Percentiles rank a stretch among this genome's conserved stretches.
phyloP scores from a whole-genome alignment of 1,140 invertebrate genomes.

The Platyscapa corneri region DNA sequence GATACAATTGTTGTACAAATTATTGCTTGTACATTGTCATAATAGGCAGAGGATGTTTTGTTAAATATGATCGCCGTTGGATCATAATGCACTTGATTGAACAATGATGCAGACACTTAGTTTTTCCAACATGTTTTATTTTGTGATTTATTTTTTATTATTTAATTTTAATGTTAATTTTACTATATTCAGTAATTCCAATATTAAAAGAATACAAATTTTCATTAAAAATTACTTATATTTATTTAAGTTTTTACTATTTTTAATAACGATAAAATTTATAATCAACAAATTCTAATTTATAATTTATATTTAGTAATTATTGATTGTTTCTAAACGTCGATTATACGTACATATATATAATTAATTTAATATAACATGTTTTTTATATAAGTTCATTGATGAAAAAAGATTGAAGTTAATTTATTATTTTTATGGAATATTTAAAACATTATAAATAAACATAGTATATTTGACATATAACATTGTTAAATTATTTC shows the following conservation, averaged over 20 bases:
- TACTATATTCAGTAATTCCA: not conserved
- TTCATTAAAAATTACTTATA: not conserved
- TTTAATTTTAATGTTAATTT: not conserved
- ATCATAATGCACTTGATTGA: constrained; percentile 36
- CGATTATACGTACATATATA: too few species aligned
- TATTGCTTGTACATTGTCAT: constrained; percentile 53
- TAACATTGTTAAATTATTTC: not conserved
- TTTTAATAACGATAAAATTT: too few species aligned
- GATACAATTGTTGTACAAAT: constrained; percentile 50
- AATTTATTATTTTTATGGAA: not conserved
- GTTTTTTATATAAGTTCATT: too few species aligned
- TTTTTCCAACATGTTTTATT: constrained; percentile 16
- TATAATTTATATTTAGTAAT: too few species aligned
- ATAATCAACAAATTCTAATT: too few species aligned
- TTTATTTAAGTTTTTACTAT: too few species aligned
- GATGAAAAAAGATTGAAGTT: not conserved
- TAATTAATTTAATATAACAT: too few species aligned
- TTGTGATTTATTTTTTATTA: not conserved
- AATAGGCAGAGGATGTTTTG: constrained; percentile 52
- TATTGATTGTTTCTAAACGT: too few species aligned
- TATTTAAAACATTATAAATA: too few species aligned
- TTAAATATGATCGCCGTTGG: constrained; percentile 42
- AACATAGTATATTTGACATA: not conserved
- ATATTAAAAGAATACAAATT: not conserved
- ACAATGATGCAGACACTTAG: constrained; percentile 26